phyloP scores from a whole-genome alignment of 2,888 invertebrate species.

The Anthophora plumipes region DNA sequence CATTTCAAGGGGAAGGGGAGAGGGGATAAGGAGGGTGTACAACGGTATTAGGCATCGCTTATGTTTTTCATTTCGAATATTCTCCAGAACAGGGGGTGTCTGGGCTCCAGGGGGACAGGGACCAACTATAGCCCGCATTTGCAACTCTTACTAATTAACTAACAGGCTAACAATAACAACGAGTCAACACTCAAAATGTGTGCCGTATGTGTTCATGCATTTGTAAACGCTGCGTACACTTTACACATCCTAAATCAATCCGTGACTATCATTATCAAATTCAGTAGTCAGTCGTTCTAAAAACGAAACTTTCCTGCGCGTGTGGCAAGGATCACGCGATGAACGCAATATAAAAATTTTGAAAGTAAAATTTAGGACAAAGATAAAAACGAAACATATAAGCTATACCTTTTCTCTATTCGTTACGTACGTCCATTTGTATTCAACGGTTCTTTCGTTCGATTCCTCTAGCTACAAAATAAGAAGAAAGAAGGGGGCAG shows the following conservation, averaged over 20 bases:
- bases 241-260: slow-evolving; percentile 79
- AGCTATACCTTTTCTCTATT: slow-evolving; percentile 24
- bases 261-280: slow-evolving; percentile 82
- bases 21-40: slow-evolving; percentile 70
- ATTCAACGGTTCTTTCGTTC: slow-evolving; percentile 37
- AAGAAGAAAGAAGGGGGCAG: slow-evolving; percentile 19
- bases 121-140: slow-evolving; percentile 85
- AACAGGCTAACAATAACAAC: slow-evolving; percentile 85
- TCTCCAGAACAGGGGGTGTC: slow-evolving; percentile 84
- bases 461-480: slow-evolving; percentile 3
- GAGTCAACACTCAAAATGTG: slow-evolving; percentile 84
- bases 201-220: slow-evolving; percentile 80
- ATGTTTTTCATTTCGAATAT: slow-evolving; percentile 76
- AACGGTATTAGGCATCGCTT: slow-evolving; percentile 67
- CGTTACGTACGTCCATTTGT: slow-evolving; percentile 10
- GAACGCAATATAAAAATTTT: slow-evolving; percentile 60
- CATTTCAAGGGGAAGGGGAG: slow-evolving; percentile 47
- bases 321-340: slow-evolving; percentile 22
- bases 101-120: slow-evolving; percentile 85
- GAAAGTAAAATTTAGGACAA: slow-evolving; percentile 57
- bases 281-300: slow-evolving; percentile 72
- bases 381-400: slow-evolving; percentile 58
- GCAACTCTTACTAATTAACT: slow-evolving; percentile 85
- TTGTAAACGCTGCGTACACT: slow-evolving; percentile 77
- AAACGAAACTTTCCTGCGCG: slow-evolving; percentile 29